Base-by-base conservation (phyloP, 2,797 vertebrate genomes). In the Silurus lanzhouensis region DNA sequence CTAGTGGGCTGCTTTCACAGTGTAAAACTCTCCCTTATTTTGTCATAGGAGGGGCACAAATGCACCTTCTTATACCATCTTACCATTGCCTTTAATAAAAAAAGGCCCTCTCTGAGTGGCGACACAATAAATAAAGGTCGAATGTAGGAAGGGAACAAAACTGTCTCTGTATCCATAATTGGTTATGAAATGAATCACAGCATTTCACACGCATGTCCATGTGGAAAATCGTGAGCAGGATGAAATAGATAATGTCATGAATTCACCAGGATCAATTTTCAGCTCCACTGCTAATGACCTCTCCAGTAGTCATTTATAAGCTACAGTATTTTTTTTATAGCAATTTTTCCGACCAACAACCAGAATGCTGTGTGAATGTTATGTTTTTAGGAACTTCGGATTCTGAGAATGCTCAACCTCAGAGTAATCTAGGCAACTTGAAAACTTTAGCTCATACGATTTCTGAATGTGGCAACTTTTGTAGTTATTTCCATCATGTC, bases 181-280 rank as follows among this genome's bases (percentile, higher is more conserved):
- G 76, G 10, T 79, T 2, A 12, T 15, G 38, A 64, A 44, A 46
- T n/a, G 7, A 81, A 81, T 68, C 64, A 55, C 25, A 71, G n/a
- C 46, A 64, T 82, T 87, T 83, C 55, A 55, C 83, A 58, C 68
- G 55, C 22, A 15, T 55, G 25, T 3, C 61, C 22, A n/a, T 58
- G 27, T 58, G 60, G 77, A 58, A 38, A 82, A 71, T 46, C 55
- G 64, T 22, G 9, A 58, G 57, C 72, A 58, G 64, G 27, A 84
- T 52, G 71, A 72, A 60, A 87, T 64, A 25, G 22, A 75, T 63
- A 84, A 85, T 86, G 72, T 71, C 44, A 44, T 17, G 20, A 31
- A 71, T 84, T 87, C 71, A 61, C 72, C 22, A 66, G 77, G 57
- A 57, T 76, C 27, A 57, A 76, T n/a, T 14, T 75, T 19, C n/a